A percentile compares a stretch with the other conserved stretches of the same genome.
Evolutionary conservation across 2,888 invertebrate species (phyloP).

Genomic region (Mimachlamys varia): DNA sequence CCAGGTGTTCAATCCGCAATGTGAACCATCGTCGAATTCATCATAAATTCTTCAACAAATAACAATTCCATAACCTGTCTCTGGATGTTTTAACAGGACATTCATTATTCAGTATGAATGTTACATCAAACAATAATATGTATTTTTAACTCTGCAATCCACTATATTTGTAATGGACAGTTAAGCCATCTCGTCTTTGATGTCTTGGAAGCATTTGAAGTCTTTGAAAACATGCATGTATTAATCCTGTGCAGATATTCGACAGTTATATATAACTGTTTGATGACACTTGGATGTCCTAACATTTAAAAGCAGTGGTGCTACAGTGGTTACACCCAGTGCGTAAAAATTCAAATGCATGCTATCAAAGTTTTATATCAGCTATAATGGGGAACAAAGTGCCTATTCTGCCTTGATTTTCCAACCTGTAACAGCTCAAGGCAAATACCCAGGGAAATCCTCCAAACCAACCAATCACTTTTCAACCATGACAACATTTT

Average conservation of each 20-base stretch:
- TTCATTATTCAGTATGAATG: not conserved
- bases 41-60: not conserved
- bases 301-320: not conserved
- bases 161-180: not conserved
- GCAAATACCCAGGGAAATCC: conserved; percentile 15
- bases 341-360: not conserved
- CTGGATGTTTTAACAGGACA: conserved; percentile 3
- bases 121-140: not conserved
- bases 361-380: not conserved
- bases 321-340: not conserved
- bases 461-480: not conserved
- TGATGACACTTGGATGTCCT: not conserved
- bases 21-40: not conserved
- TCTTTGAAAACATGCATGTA: not conserved
- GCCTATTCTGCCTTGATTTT: not conserved
- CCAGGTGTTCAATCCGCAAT: not conserved
- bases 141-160: not conserved
- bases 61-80: not conserved
- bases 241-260: too few relatives aligned
- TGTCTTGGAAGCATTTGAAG: not conserved
- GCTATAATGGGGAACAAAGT: conserved; percentile 4
- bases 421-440: not conserved
- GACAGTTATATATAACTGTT: not conserved
- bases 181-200: not conserved
- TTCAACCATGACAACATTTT: conserved; percentile 17